phyloP scores from a whole-genome alignment of 2,888 invertebrate species.

The Furcula furcula region DNA sequence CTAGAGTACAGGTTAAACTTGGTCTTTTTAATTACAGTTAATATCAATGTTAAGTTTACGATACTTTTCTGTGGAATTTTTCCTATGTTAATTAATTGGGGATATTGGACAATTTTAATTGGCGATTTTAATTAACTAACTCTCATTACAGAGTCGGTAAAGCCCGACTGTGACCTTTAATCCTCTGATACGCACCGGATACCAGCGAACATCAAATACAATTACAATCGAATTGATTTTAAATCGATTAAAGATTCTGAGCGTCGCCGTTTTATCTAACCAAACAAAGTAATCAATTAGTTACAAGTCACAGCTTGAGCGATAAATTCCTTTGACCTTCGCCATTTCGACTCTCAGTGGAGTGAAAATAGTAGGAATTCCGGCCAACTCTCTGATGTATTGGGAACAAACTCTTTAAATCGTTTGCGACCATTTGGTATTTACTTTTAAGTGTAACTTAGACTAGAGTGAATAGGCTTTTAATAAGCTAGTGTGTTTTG shows the following conservation, averaged over 20 bases:
- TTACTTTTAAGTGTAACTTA: too few relatives aligned
- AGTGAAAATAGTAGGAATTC: constrained; percentile 25
- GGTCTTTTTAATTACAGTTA: too few relatives aligned
- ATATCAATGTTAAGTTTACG: too few relatives aligned
- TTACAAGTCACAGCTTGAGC: constrained; percentile 1
- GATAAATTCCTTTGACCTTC: constrained; percentile 4
- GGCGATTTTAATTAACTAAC: constrained; percentile 3
- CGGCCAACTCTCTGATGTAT: constrained; percentile 11
- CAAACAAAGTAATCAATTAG: constrained; percentile 4
- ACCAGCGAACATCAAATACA: constrained; percentile 21
- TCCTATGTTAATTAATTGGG: too few relatives aligned
- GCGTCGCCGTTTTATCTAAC: constrained; percentile 5
- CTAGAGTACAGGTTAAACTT: neutral
- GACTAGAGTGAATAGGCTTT: too few relatives aligned
- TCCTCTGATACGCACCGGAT: constrained; percentile 25
- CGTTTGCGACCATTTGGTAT: too few relatives aligned
- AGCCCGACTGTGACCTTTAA: constrained; percentile 24
- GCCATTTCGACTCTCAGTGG: constrained; percentile 18
- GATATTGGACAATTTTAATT: neutral
- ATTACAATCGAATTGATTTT: constrained; percentile 26
- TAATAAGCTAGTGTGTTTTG: too few relatives aligned
- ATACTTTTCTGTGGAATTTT: neutral
- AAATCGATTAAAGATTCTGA: constrained; percentile 22
- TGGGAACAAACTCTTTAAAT: constrained; percentile 13
- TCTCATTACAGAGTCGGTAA: constrained; percentile 3